phyloP scores from a whole-genome alignment of 2,113 vertebrate genomes.

The Hemichromis elongatus region DNA sequence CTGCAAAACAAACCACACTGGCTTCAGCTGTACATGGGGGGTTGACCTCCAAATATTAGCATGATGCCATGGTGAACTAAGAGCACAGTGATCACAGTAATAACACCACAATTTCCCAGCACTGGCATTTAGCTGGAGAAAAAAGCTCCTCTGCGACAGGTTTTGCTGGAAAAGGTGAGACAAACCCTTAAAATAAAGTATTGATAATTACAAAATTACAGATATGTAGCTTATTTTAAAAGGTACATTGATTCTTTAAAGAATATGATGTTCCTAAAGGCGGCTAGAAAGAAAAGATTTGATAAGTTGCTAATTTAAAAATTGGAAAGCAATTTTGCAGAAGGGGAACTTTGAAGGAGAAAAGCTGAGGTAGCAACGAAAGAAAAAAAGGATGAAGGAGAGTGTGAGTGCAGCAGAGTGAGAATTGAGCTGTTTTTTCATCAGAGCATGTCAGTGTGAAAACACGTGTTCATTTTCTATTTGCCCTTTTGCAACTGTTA shows the following conservation, averaged over 20 bases:
- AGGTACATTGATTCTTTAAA: background rate
- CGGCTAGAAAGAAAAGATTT: background rate
- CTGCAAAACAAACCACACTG: background rate
- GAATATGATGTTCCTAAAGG: background rate
- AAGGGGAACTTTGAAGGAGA: background rate
- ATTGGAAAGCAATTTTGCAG: slow-evolving; percentile 7
- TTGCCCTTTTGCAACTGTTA: background rate
- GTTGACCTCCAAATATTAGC: background rate
- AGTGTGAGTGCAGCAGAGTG: background rate
- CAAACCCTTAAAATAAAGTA: background rate
- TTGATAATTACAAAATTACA: background rate
- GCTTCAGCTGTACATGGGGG: background rate
- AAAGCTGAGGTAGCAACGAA: background rate
- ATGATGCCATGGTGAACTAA: background rate
- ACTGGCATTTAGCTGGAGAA: background rate
- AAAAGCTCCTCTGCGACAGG: background rate
- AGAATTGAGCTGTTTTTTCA: background rate
- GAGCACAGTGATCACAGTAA: background rate
- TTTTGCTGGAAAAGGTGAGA: background rate
- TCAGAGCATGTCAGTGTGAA: background rate
- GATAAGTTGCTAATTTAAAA: background rate
- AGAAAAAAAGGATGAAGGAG: background rate
- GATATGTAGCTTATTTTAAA: background rate
- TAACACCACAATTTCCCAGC: background rate
- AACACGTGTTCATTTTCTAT: background rate